Evolutionary conservation across 2,888 invertebrate species (phyloP), one percentile per base, ranked within the genome.

Genomic region (Caenorhabditis japonica): DNA sequence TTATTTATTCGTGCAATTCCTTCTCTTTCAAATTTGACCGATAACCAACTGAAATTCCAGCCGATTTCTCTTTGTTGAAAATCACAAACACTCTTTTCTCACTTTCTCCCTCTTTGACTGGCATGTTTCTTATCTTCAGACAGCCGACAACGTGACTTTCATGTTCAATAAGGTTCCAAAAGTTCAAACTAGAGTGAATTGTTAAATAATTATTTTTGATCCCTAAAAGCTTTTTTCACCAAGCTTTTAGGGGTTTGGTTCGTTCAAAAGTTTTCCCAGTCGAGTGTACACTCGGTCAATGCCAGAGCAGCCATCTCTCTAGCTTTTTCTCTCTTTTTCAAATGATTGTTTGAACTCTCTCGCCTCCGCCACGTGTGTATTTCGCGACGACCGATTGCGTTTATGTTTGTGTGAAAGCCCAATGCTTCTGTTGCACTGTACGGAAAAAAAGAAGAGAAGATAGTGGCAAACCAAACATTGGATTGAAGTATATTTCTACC

Each of bases 341-440:
- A 5, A 19, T 56, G 64, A 64, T 64, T 64, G 64, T 64, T 64
- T 64, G 64, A 64, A 64, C 64, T 64, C 56, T 61, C 19, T 43
- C 33, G 25, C 30, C 30, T 10, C 10, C 64, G 34, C 55, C 64
- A 64, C 64, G 64, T 64, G 64, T 64, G 55, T 55, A 46, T 53
- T 62, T 53, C 62, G 38, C n/a, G n/a, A n/a, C n/a, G n/a, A n/a
- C 30, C 33, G 53, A 36, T 53, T 51, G 30, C 30, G 19, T 44
- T 53, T 53, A 33, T 41, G 43, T 53, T 13, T 23, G 46, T n/a
- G 34, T 44, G 52, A 13, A 34, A 62, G 62, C 36, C 15, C 7
- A 4, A 12, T 25, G 34, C 33, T 34, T 10, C 47, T 17, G 43
- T 51, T 34, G 43, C 52, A 52, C 43, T 30, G 51, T 60, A 51